A percentile compares a stretch with the other conserved stretches of the same genome.
These are phyloP conservation scores for Parelbella ahira DNA, from an alignment of 2,888 invertebrate species.

Conservation along the genomic window DNA sequence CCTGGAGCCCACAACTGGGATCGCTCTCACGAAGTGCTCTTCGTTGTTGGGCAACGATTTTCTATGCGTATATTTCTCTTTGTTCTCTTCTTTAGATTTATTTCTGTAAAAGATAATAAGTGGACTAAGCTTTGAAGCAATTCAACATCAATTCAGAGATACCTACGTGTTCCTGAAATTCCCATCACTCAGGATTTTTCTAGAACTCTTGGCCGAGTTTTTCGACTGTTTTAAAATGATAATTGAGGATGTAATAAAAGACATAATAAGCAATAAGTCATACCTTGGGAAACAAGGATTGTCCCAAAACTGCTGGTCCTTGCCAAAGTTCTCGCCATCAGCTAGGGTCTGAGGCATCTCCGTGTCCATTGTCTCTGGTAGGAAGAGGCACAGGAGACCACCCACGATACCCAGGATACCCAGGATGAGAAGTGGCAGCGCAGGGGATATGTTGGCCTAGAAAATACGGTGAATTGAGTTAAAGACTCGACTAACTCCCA, in stretches of 20 bases:
- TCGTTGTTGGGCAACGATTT: conserved; percentile 38
- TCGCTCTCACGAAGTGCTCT: conserved; percentile 53
- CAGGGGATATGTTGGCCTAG: conserved; percentile 85
- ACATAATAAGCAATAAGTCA: no score
- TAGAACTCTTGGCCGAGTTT: no score
- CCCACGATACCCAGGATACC: conserved; percentile 88
- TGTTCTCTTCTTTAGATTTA: conserved; percentile 40
- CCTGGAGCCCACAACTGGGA: conserved; percentile 59
- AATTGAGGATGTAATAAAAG: no score
- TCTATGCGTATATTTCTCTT: conserved; percentile 53
- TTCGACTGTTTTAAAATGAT: no score
- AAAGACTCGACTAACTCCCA: no score
- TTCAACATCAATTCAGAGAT: not conserved
- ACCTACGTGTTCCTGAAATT: not conserved
- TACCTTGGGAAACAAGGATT: conserved; percentile 87
- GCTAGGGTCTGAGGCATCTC: conserved; percentile 92
- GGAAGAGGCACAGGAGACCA: conserved; percentile 87
- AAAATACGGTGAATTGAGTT: no score
- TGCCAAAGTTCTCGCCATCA: conserved; percentile 93
- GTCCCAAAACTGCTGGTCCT: conserved; percentile 89
- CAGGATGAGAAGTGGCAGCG: conserved; percentile 88
- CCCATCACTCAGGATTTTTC: no score
- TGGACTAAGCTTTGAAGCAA: no score
- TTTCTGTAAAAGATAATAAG: conserved; percentile 45
- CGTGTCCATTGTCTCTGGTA: conserved; percentile 92